phyloP scores from a whole-genome alignment of 2,888 invertebrate species.

The Leucophenga montana region DNA sequence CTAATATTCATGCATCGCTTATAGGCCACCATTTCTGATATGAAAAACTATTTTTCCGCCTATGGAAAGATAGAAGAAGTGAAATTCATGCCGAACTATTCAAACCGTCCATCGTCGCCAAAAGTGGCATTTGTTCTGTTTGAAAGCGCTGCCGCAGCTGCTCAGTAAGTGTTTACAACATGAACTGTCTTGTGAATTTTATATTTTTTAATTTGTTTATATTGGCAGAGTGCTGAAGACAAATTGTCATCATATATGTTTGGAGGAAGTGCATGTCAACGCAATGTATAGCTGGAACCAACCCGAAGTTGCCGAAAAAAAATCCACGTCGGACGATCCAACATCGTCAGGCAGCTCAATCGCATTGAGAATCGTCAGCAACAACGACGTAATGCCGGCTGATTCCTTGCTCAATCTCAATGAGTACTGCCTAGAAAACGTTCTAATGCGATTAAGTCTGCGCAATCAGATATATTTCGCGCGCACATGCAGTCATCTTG shows the following conservation, averaged over 20 bases:
- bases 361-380: too few species aligned
- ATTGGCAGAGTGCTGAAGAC: slow-evolving; percentile 27
- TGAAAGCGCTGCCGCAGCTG: slow-evolving; percentile 15
- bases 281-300: too few species aligned
- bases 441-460: slow-evolving; percentile 35
- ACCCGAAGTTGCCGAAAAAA: too few species aligned
- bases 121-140: slow-evolving; percentile 13
- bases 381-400: slow-evolving; percentile 21
- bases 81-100: neutral
- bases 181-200: neutral
- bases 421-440: slow-evolving; percentile 52
- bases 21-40: too few species aligned
- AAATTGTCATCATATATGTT: neutral
- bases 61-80: too few species aligned
- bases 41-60: too few species aligned
- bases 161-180: slow-evolving; percentile 16
- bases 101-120: too few species aligned
- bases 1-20: too few species aligned
- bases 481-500: slow-evolving; percentile 51
- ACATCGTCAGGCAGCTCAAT: too few species aligned
- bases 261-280: neutral
- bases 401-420: slow-evolving; percentile 43
- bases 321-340: too few species aligned
- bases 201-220: neutral
- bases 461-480: slow-evolving; percentile 54